These are phyloP conservation scores for Trachelus iudaicus DNA, from an alignment of 2,888 invertebrate genomes.

Conservation along the genomic window DNA sequence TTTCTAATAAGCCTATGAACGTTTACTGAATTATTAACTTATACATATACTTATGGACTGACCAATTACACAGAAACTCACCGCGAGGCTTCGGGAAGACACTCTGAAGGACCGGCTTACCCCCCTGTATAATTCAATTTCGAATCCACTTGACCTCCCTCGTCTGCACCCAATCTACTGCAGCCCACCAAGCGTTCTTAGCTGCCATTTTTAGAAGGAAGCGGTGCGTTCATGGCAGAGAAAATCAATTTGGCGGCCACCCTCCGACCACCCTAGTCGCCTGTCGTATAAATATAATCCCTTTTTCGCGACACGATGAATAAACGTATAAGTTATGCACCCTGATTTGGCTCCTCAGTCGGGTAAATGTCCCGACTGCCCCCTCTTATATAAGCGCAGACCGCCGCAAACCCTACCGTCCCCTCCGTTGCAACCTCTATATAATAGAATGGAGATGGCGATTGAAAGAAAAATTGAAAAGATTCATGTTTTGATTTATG, in stretches of 20 bases:
- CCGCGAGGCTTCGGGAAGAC: neutral
- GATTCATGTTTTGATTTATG: neutral
- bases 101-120: neutral
- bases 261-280: slow-evolving; percentile 13
- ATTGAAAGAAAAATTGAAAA: neutral
- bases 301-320: slow-evolving; percentile 28
- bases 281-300: slow-evolving; percentile 43
- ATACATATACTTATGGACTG: too few species aligned
- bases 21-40: neutral
- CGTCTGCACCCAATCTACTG: slow-evolving; percentile 32
- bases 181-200: neutral
- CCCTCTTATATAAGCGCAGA: neutral
- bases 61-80: neutral
- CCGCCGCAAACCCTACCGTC: neutral
- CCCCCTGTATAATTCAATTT: slow-evolving; percentile 33
- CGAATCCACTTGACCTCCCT: slow-evolving; percentile 11
- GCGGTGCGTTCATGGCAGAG: slow-evolving; percentile 29
- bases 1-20: neutral
- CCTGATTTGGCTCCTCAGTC: slow-evolving; percentile 19
- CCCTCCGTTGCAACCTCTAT: neutral
- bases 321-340: slow-evolving; percentile 51
- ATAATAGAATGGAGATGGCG: neutral
- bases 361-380: neutral
- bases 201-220: neutral
- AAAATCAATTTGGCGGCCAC: slow-evolving; percentile 38